A percentile compares a stretch with the other conserved stretches of the same genome.
phyloP scores from a whole-genome alignment of 2,797 vertebrate species.

The Oryzias sinensis region DNA sequence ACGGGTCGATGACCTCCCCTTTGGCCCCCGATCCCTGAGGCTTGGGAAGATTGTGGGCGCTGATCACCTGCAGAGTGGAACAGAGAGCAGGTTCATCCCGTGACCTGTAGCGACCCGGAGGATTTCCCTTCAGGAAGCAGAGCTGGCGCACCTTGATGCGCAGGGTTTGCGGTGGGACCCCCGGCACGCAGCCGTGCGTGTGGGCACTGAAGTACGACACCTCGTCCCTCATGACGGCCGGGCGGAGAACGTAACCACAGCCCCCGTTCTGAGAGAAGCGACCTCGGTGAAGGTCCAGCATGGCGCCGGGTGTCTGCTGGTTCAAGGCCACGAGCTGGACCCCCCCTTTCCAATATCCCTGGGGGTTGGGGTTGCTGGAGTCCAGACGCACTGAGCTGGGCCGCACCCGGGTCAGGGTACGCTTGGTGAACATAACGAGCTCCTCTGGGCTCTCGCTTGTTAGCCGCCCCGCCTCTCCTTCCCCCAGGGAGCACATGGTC shows the following conservation, averaged over 20 bases:
- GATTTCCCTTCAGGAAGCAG: background rate
- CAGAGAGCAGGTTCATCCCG: background rate
- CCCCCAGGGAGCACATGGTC: conserved; percentile 93
- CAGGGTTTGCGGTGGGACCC: conserved; percentile 90
- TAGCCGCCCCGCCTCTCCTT: conserved; percentile 90
- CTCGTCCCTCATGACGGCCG: conserved; percentile 92
- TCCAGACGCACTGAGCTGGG: conserved; percentile 94
- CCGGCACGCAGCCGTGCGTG: conserved; percentile 94
- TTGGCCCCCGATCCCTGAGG: conserved; percentile 96
- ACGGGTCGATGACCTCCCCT: conserved; percentile 96
- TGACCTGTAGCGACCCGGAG: background rate
- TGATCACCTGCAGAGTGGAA: conserved; percentile 81
- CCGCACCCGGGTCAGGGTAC: conserved; percentile 87
- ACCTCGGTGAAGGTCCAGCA: conserved; percentile 95
- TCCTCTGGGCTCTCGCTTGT: conserved; percentile 93
- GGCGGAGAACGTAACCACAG: conserved; percentile 92
- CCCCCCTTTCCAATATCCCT: conserved; percentile 97
- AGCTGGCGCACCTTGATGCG: conserved; percentile 81
- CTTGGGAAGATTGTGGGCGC: conserved; percentile 96
- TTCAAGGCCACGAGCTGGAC: conserved; percentile 97
- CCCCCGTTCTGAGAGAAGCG: conserved; percentile 94
- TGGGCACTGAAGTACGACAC: conserved; percentile 97
- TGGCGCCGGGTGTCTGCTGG: conserved; percentile 94
- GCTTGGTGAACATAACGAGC: conserved; percentile 96
- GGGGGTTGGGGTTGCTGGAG: conserved; percentile 96